phyloP scores from a whole-genome alignment of 2,113 vertebrate species.

The Caranx melampygus region DNA sequence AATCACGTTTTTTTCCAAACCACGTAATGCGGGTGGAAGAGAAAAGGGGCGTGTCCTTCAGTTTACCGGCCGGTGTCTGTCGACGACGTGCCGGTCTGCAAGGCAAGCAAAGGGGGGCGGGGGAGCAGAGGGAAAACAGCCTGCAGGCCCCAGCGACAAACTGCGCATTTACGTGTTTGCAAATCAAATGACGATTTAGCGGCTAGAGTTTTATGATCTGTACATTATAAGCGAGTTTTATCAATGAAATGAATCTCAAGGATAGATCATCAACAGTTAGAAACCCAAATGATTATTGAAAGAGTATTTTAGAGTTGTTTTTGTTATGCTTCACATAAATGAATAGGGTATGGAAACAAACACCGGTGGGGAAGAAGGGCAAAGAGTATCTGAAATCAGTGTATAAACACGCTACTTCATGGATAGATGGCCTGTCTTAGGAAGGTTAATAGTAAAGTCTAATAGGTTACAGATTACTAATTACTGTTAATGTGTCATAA shows the following conservation, averaged over 20 bases:
- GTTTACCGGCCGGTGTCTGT: conserved; percentile 85
- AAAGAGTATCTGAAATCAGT: not conserved
- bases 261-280: not conserved
- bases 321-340: no score
- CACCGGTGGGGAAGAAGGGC: not conserved
- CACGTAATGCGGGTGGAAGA: conserved; percentile 51
- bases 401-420: not conserved
- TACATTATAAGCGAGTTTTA: not conserved
- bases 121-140: conserved; percentile 36
- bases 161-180: conserved; percentile 50
- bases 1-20: conserved; percentile 56
- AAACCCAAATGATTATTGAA: not conserved
- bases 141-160: conserved; percentile 33
- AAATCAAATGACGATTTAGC: not conserved
- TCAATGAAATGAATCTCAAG: not conserved
- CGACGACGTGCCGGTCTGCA: conserved; percentile 57
- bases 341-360: not conserved
- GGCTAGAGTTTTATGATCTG: not conserved
- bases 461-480: no score
- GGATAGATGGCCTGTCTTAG: not conserved
- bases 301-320: not conserved
- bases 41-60: conserved; percentile 71
- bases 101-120: not conserved
- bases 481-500: no score
- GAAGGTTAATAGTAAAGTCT: no score